phyloP scores from a whole-genome alignment of 1,140 invertebrate genomes.

The Ylistrum balloti region DNA sequence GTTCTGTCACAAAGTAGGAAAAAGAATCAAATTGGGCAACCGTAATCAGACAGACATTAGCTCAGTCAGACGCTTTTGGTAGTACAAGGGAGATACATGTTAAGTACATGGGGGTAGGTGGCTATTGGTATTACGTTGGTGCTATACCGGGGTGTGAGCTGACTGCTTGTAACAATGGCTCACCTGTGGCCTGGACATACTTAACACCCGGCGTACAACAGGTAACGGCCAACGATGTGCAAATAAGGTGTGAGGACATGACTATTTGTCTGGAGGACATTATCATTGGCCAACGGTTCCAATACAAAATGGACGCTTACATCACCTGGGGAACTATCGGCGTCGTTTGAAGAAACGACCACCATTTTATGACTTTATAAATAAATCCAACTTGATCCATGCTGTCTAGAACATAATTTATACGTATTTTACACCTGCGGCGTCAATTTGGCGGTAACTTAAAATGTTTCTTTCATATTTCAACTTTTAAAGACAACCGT shows the following conservation, averaged over 20 bases:
- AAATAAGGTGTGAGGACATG: slow-evolving; percentile 20
- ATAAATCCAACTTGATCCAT: slow-evolving; percentile 14
- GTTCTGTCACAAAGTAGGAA: no score
- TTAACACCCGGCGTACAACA: slow-evolving; percentile 12
- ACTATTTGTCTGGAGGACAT: slow-evolving; percentile 10
- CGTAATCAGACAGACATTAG: neutral
- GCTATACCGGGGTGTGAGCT: slow-evolving; percentile 16
- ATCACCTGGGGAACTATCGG: neutral
- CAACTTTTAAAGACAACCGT: slow-evolving; percentile 35
- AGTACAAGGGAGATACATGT: neutral
- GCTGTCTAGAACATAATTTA: slow-evolving; percentile 18
- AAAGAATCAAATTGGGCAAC: neutral
- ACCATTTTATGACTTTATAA: slow-evolving; percentile 36
- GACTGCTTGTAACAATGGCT: neutral
- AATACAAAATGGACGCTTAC: neutral
- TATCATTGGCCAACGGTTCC: slow-evolving; percentile 1
- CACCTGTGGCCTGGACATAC: neutral
- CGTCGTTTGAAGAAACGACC: slow-evolving; percentile 14
- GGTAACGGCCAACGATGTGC: slow-evolving; percentile 4
- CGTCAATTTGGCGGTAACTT: neutral
- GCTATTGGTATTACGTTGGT: neutral
- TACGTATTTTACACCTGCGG: neutral
- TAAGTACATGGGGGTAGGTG: neutral
- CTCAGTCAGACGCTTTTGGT: neutral
- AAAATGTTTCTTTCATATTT: neutral